phyloP scores from a whole-genome alignment of 2,888 invertebrate genomes.

The Trachelus troglodyta region DNA sequence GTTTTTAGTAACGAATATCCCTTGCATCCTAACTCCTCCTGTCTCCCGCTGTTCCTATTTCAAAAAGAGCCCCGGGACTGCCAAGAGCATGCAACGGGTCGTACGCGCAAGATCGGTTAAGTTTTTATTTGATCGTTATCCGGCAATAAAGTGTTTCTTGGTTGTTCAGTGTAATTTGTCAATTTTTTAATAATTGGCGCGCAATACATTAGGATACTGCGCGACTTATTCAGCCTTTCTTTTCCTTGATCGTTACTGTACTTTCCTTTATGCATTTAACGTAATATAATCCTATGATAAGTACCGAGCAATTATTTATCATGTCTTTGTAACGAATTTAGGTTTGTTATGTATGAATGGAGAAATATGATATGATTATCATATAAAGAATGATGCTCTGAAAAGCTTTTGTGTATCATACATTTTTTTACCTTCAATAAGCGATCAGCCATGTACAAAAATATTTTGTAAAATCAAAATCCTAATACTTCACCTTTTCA shows the following conservation, averaged over 20 bases:
- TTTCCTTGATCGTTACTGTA: neutral
- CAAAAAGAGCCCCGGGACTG: slow-evolving; percentile 33
- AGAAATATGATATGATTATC: slow-evolving; percentile 40
- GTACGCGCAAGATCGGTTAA: slow-evolving; percentile 20
- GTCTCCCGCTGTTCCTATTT: slow-evolving; percentile 8
- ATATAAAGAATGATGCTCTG: slow-evolving; percentile 41
- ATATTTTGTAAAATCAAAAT: neutral
- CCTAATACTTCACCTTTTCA: neutral
- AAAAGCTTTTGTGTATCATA: slow-evolving; percentile 6
- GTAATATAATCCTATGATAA: neutral
- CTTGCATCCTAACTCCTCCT: slow-evolving; percentile 19
- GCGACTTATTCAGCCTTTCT: neutral
- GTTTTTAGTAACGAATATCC: slow-evolving; percentile 26
- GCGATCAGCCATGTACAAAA: neutral
- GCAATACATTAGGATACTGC: neutral
- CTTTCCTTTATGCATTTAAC: neutral
- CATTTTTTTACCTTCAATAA: neutral
- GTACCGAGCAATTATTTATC: slow-evolving; percentile 29
- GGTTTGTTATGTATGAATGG: slow-evolving; percentile 40
- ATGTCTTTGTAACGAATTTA: slow-evolving; percentile 36
- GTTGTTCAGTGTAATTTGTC: neutral
- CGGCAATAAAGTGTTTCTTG: neutral
- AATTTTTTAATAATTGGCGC: neutral
- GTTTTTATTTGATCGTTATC: slow-evolving; percentile 23
- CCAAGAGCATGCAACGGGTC: slow-evolving; percentile 26